Base-by-base conservation (phyloP, 2,797 vertebrate genomes). In the Acrossocheilus fasciatus region DNA sequence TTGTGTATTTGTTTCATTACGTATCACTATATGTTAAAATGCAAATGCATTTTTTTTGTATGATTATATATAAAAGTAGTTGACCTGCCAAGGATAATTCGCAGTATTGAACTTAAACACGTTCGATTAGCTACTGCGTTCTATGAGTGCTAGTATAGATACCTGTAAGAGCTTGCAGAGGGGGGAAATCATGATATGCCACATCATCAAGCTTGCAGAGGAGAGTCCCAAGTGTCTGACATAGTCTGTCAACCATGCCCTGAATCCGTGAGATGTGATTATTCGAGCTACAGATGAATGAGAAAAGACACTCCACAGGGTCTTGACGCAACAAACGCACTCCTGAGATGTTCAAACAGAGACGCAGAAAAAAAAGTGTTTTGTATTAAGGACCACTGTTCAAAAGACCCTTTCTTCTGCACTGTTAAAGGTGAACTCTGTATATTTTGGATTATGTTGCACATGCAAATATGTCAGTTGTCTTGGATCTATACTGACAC, bases 211-310 rank as follows among this genome's bases (percentile, higher is more conserved):
- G 95, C 57, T 91, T 92, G 88, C 95, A 94, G 59, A 99, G 95
- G 1, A 20, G 94, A 23, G 87, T 82, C 3, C 98, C 98, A 0
- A 97, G 95, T 54, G 95, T 89, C 88, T 92, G 89, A 90, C 98
- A 99, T 47, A 99, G 92, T 34, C 96, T 94, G 69, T 98, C 96
- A 12, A 99, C 96, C 97, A 99, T 99, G 81, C 96, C 94, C 4
- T 97, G 96, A 92, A 99, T 98, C 64, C 98, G 97, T 1, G 96
- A 93, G 78, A 99, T 96, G 90, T 98, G 96, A 94, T 99, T 99
- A 94, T 99, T 99, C 89, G 98, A 97, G 82, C 97, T 98, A 90
- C 98, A 99, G 90, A 99, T 99, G 87, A 99, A 97, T 41, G 98
- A 97, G 91, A 99, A 97, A 36, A 99, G 96, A 81, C 98, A 99